Conservation (phyloP, 2,888 invertebrate genomes). For the Leptothorax acervorum region DNA sequence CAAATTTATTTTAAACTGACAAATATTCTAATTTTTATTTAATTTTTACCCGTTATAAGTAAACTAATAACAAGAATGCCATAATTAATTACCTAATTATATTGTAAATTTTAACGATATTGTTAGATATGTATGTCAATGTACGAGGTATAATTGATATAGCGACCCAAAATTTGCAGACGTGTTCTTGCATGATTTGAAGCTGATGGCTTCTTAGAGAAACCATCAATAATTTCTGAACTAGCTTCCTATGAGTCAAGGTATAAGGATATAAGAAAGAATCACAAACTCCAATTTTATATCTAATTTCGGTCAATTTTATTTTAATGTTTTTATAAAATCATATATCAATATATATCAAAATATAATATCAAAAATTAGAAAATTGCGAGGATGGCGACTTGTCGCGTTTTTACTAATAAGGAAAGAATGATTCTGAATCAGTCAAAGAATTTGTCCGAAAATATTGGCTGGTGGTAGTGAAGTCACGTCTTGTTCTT, state of each 20-base stretch:
- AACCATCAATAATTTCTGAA: constrained; percentile 12
- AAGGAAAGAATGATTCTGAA: background rate
- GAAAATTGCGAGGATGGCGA: background rate
- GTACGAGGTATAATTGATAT: constrained; percentile 28
- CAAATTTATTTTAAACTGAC: background rate
- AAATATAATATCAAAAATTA: background rate
- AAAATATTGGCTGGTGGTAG: background rate
- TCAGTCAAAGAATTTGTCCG: background rate
- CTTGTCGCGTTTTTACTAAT: background rate
- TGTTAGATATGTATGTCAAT: background rate
- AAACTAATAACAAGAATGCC: background rate
- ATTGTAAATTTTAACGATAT: background rate
- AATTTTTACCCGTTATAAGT: background rate
- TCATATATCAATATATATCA: background rate
- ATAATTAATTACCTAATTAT: constrained; percentile 3
- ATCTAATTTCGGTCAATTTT: constrained; percentile 6
- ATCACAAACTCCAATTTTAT: background rate
- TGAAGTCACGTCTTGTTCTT: background rate
- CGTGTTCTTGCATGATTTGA: constrained; percentile 17
- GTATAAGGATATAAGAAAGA: background rate
- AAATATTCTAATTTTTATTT: background rate
- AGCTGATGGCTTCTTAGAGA: constrained; percentile 30
- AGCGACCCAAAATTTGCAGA: constrained; percentile 23
- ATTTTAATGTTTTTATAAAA: background rate
- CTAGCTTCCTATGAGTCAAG: background rate